These are phyloP conservation scores for Rafetus swinhoei DNA, from an alignment of 2,113 vertebrate genomes.

Conservation along the genomic window DNA sequence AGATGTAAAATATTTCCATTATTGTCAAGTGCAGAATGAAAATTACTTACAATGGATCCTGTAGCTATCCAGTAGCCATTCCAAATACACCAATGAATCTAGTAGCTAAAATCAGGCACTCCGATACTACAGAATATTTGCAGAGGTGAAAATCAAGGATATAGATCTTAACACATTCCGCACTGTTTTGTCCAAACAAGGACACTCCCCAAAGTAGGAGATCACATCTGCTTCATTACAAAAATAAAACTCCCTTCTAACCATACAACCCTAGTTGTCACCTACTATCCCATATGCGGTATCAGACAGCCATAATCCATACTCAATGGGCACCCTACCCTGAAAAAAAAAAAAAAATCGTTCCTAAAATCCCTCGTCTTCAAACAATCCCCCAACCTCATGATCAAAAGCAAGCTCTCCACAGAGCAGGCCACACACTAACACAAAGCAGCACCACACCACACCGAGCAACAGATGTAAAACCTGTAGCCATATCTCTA, in stretches of 20 bases:
- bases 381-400: not conserved
- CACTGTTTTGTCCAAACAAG: not conserved
- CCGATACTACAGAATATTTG: not conserved
- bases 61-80: not conserved
- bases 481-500: not conserved
- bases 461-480: not conserved
- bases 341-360: not conserved
- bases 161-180: not conserved
- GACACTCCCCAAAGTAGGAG: not conserved
- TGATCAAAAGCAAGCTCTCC: not conserved
- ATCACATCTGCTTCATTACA: not conserved
- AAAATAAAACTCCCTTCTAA: not conserved
- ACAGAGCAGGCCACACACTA: not conserved
- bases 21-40: not conserved
- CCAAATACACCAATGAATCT: not conserved
- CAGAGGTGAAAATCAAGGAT: not conserved
- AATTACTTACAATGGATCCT: not conserved
- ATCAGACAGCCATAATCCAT: not conserved
- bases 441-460: not conserved
- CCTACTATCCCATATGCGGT: not conserved
- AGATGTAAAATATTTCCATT: not conserved
- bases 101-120: not conserved
- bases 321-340: not conserved
- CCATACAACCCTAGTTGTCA: not conserved
- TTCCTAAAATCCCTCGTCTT: not conserved